phyloP scores from a whole-genome alignment of 2,888 invertebrate genomes.

The Eupithecia centaureata region DNA sequence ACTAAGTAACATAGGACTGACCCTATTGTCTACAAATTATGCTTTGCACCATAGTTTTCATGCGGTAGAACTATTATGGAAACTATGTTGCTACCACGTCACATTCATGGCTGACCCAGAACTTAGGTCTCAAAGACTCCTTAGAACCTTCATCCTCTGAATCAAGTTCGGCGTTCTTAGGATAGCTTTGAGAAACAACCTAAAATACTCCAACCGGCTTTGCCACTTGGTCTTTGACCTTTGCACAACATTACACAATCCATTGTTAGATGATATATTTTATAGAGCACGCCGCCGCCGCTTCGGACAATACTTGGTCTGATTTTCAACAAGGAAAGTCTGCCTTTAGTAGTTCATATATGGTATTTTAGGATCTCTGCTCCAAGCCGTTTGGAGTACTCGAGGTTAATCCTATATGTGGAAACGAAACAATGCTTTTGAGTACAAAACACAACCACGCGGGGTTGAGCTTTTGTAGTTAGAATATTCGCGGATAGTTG shows the following conservation, averaged over 20 bases:
- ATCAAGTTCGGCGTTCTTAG: slow-evolving; percentile 30
- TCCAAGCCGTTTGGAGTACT: neutral
- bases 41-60: too few relatives aligned
- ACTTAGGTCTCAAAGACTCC: neutral
- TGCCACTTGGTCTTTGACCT: neutral
- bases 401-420: slow-evolving; percentile 8
- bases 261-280: neutral
- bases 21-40: too few relatives aligned
- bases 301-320: neutral
- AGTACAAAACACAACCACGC: neutral
- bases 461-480: slow-evolving; percentile 2
- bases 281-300: neutral
- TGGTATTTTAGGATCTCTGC: neutral
- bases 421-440: slow-evolving; percentile 15
- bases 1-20: too few relatives aligned
- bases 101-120: neutral
- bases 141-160: neutral
- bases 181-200: slow-evolving; percentile 33
- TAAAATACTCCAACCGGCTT: slow-evolving; percentile 7
- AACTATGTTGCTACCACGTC: neutral
- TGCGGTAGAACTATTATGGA: too few relatives aligned
- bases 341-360: neutral
- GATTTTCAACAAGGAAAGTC: neutral
- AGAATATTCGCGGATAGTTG: neutral
- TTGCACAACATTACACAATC: neutral